These are phyloP conservation scores for Dinocampus coccinellae DNA, from an alignment of 2,888 invertebrate species.

Conservation along the genomic window DNA sequence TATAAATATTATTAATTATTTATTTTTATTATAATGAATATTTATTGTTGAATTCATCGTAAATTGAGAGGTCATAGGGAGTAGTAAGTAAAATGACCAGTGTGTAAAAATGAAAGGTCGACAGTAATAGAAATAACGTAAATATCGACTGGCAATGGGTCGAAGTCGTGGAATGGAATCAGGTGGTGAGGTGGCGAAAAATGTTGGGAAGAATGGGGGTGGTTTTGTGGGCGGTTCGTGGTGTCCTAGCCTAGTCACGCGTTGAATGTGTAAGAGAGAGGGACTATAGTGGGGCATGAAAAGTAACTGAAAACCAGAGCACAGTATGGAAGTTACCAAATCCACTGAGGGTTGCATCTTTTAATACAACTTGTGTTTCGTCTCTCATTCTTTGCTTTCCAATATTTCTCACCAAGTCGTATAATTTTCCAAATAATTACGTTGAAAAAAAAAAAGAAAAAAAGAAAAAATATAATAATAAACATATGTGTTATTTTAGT, in stretches of 20 bases:
- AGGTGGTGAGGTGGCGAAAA: slow-evolving; percentile 42
- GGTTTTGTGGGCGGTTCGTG: background rate
- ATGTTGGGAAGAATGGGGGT: slow-evolving; percentile 29
- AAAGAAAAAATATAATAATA: background rate
- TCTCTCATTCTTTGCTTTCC: too few relatives aligned
- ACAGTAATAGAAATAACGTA: slow-evolving; percentile 49
- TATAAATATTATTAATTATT: background rate
- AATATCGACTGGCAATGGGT: slow-evolving; percentile 58
- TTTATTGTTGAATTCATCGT: background rate
- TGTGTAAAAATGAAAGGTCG: slow-evolving; percentile 61
- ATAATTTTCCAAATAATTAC: too few relatives aligned
- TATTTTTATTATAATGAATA: background rate
- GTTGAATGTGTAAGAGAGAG: slow-evolving; percentile 23
- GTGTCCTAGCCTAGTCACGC: slow-evolving; percentile 26
- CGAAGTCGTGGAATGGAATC: slow-evolving; percentile 29
- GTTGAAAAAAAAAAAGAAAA: too few relatives aligned
- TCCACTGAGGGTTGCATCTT: background rate
- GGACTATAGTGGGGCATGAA: slow-evolving; percentile 4
- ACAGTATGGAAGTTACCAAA: background rate
- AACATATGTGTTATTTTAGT: background rate
- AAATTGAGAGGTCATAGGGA: too few relatives aligned
- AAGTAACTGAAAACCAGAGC: slow-evolving; percentile 22
- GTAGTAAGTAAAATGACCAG: too few relatives aligned
- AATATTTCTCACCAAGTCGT: too few relatives aligned
- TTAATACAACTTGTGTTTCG: background rate